phyloP scores from a whole-genome alignment of 2,888 invertebrate genomes.

The Drosophila algonquin region DNA sequence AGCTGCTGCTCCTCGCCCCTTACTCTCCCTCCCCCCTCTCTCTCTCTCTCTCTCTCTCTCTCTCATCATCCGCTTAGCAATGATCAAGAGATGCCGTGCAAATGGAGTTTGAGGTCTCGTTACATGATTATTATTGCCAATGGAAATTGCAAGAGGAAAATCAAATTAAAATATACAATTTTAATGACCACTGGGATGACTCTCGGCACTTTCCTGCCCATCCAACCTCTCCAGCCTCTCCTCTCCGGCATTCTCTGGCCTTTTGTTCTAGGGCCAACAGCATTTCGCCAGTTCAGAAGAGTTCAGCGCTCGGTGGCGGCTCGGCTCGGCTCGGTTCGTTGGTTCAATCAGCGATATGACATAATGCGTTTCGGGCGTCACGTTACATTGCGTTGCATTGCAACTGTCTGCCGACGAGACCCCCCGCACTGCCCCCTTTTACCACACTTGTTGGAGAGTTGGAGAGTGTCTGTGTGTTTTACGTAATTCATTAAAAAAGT shows the following conservation, averaged over 20 bases:
- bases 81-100: neutral
- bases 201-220: neutral
- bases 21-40: constrained; percentile 7
- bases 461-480: constrained; percentile 4
- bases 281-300: constrained; percentile 39
- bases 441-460: neutral
- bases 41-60: neutral
- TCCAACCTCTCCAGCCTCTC: too few species aligned
- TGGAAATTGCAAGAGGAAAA: constrained; percentile 64
- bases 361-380: constrained; percentile 74
- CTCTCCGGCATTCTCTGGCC: constrained; percentile 29
- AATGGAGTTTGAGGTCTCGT: constrained; percentile 40
- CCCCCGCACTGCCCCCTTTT: neutral
- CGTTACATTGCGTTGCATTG: constrained; percentile 66
- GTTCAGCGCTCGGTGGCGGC: constrained; percentile 26
- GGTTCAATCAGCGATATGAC: constrained; percentile 78
- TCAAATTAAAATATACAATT: constrained; percentile 78
- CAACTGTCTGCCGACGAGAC: constrained; percentile 25
- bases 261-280: constrained; percentile 60
- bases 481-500: constrained; percentile 77
- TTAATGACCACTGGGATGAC: constrained; percentile 66
- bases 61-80: constrained; percentile 62
- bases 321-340: constrained; percentile 52
- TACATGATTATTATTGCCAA: constrained; percentile 67
- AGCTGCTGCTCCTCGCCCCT: constrained; percentile 45